Conservation (phyloP, 1,140 invertebrate species). For the Colletes latitarsis region DNA sequence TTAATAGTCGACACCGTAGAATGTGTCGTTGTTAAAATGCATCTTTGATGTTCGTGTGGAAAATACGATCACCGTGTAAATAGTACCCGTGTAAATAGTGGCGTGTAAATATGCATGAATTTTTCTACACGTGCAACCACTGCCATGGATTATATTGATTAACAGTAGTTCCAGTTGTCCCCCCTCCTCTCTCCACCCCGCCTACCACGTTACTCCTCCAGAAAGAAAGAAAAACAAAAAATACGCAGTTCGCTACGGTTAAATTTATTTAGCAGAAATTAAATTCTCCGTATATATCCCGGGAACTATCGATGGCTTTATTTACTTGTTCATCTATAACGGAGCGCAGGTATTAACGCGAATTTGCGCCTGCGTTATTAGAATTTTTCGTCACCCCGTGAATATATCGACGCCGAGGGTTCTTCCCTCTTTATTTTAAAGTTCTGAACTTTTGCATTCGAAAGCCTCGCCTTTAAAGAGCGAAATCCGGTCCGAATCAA, state of each 20-base stretch:
- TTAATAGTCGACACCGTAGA: not conserved
- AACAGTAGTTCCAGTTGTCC: not conserved
- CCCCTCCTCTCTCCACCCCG: too few species aligned
- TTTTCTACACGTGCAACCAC: not conserved
- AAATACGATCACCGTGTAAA: not conserved
- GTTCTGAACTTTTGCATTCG: too few species aligned
- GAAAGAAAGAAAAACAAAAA: not conserved
- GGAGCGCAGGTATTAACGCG: not conserved
- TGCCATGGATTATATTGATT: constrained; percentile 1
- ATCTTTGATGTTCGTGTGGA: not conserved
- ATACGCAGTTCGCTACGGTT: not conserved
- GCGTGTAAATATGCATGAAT: not conserved
- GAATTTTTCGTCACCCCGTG: not conserved
- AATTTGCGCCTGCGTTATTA: constrained; percentile 16
- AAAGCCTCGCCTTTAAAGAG: too few species aligned
- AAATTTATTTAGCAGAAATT: constrained; percentile 13
- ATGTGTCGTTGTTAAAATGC: not conserved
- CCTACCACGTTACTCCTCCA: not conserved
- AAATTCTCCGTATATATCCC: not conserved
- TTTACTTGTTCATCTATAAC: not conserved
- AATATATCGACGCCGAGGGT: not conserved
- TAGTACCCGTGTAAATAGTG: constrained; percentile 6
- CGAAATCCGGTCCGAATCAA: too few species aligned
- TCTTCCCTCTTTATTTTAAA: constrained; percentile 1
- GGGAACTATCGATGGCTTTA: constrained; percentile 12